These are phyloP conservation scores for Pelagia noctiluca DNA, from an alignment of 30 jellyfish, hydroid and myxozoan genomes.

Conservation along the genomic window DNA sequence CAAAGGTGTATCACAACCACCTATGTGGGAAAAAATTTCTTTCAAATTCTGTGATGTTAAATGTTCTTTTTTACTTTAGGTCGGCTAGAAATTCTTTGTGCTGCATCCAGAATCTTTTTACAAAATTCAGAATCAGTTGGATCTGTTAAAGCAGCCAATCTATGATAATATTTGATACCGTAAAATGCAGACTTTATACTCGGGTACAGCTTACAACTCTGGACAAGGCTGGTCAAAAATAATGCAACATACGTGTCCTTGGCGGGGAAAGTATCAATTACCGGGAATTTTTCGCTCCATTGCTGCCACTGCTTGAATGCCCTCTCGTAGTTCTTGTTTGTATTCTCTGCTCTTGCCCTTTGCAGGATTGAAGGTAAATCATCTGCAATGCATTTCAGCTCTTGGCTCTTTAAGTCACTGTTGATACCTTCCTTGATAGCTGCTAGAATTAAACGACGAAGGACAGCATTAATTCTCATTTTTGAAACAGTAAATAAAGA, in stretches of 20 bases:
- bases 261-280: not conserved
- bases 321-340: conserved; percentile 5
- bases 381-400: conserved; percentile 2
- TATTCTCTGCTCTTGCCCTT: conserved; percentile 18
- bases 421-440: conserved; percentile 3
- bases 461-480: too few species aligned
- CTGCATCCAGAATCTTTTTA: conserved; percentile 3
- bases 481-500: too few species aligned
- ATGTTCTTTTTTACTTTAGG: conserved; percentile 2
- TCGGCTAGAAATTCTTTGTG: conserved; percentile 17
- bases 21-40: conserved; percentile 6
- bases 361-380: not conserved
- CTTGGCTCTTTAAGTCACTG: not conserved
- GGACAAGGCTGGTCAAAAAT: conserved; percentile 7
- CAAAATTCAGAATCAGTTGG: not conserved
- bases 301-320: not conserved
- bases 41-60: not conserved
- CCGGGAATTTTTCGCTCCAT: conserved; percentile 1
- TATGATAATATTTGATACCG: conserved; percentile 10
- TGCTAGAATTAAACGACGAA: conserved; percentile 5
- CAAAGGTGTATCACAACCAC: conserved; percentile 14
- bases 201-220: conserved; percentile 2
- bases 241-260: conserved; percentile 8
- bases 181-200: not conserved
- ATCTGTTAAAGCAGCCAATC: not conserved